These are phyloP conservation scores for Melanotus villosus DNA, from an alignment of 2,888 invertebrate genomes.

Conservation along the genomic window DNA sequence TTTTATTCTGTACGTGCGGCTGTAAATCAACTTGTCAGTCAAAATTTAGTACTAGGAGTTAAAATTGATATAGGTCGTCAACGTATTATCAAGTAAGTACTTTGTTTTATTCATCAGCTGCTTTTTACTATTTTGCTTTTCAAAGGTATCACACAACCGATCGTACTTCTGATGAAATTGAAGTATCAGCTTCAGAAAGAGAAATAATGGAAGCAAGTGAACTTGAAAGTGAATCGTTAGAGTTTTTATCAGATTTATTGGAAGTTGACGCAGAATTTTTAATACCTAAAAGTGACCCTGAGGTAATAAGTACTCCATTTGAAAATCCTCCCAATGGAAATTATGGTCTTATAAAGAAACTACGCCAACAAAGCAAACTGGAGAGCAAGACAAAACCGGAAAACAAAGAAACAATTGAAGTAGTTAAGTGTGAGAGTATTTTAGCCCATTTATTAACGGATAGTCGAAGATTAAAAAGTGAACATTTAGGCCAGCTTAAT, in stretches of 20 bases:
- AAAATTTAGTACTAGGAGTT: constrained; percentile 52
- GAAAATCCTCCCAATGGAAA: neutral
- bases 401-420: neutral
- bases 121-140: neutral
- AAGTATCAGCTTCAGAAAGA: neutral
- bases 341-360: constrained; percentile 21
- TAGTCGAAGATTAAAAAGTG: neutral
- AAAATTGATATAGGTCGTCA: constrained; percentile 59
- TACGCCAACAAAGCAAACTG: constrained; percentile 26
- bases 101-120: neutral
- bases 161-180: neutral
- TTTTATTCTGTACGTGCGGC: constrained; percentile 55
- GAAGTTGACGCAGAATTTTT: constrained; percentile 30
- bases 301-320: too few relatives aligned
- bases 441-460: neutral
- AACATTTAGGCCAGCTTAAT: too few relatives aligned
- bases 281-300: too few relatives aligned
- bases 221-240: constrained; percentile 25
- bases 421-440: neutral
- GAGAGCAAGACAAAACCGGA: neutral
- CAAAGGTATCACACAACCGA: neutral
- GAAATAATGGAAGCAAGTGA: neutral
- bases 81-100: constrained; percentile 58
- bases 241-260: constrained; percentile 31
- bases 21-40: constrained; percentile 53